Conservation (phyloP, 2,888 invertebrate genomes). For the Sesia bembeciformis region DNA sequence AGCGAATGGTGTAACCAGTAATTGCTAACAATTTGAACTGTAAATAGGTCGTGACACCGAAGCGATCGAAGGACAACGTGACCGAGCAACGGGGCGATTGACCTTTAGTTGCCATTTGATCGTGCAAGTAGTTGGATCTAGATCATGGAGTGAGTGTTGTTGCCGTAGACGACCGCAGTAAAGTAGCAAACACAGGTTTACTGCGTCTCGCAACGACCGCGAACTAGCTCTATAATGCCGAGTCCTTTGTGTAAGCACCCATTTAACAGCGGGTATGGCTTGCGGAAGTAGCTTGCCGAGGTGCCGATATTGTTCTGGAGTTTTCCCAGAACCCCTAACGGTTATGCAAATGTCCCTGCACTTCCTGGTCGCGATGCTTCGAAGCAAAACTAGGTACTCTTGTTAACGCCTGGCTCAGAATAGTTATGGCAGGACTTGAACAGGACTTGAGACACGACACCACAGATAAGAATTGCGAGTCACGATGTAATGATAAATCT, state of each 20-base stretch:
- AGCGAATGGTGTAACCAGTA: too few species aligned
- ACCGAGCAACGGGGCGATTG: constrained; percentile 51
- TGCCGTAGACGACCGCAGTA: background rate
- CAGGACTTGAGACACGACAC: constrained; percentile 47
- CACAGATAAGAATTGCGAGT: constrained; percentile 52
- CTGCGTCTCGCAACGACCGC: background rate
- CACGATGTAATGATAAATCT: constrained; percentile 24
- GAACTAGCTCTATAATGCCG: background rate
- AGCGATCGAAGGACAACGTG: constrained; percentile 55
- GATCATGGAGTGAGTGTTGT: constrained; percentile 18
- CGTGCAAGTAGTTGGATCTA: constrained; percentile 39
- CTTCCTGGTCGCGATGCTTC: constrained; percentile 49
- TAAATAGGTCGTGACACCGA: constrained; percentile 64
- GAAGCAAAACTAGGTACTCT: constrained; percentile 33
- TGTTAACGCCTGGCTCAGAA: constrained; percentile 44
- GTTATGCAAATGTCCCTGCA: constrained; percentile 57
- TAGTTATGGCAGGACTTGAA: constrained; percentile 38
- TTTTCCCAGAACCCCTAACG: constrained; percentile 54
- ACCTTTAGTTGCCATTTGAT: constrained; percentile 46
- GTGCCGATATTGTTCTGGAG: constrained; percentile 46
- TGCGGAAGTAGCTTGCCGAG: constrained; percentile 31
- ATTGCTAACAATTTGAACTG: constrained; percentile 31
- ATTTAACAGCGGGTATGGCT: constrained; percentile 25
- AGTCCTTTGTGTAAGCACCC: constrained; percentile 13
- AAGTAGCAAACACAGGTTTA: background rate